Evolutionary conservation across 2,113 vertebrate species (phyloP), one percentile per base, ranked within the genome.

Genomic region (Cynocephalus volans): DNA sequence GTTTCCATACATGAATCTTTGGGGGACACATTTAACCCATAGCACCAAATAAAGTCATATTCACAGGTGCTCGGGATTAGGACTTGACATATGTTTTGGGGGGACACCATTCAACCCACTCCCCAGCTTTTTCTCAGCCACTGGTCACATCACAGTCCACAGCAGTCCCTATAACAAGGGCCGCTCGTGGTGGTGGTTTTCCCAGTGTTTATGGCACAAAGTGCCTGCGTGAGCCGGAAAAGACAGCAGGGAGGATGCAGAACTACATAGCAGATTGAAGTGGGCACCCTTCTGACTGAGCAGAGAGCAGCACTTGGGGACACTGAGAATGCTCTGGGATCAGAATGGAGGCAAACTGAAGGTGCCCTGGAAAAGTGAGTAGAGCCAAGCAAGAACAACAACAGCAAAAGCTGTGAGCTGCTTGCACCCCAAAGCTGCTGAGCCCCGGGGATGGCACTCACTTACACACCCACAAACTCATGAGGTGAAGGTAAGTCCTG

Each of bases 241-340:
- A 58, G 65, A 45, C 4, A 4, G 31, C 41, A 8, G 62, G 18
- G 23, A 60, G 21, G 11, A 24, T 23, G 21, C 17, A 67, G 76
- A 48, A 33, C 3, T 2, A 1, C 3, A 3, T 33, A 8, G 26
- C 28, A n/a, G 50, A 0, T 8, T n/a, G 36, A 60, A 1, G 1
- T 6, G 31, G 79, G 56, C 52, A 33, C 15, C 58, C 15, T 48
- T 83, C 26, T 17, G 26, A 45, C 28, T 64, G 60, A 45, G 26
- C 36, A 48, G 0, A 62, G 24, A 14, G 9, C 10, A 14, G 54
- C 41, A 48, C 28, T 10, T 1, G 14, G 1, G 9, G 31, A n/a
- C 77, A 60, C 4, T 5, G 0, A 60, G 19, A 50, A 26, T 13
- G 9, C 28, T 58, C 9, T 6, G 19, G 23, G 52, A 19, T 41